Conservation (phyloP, 2,113 vertebrate species). For the Erythrolamprus reginae region DNA sequence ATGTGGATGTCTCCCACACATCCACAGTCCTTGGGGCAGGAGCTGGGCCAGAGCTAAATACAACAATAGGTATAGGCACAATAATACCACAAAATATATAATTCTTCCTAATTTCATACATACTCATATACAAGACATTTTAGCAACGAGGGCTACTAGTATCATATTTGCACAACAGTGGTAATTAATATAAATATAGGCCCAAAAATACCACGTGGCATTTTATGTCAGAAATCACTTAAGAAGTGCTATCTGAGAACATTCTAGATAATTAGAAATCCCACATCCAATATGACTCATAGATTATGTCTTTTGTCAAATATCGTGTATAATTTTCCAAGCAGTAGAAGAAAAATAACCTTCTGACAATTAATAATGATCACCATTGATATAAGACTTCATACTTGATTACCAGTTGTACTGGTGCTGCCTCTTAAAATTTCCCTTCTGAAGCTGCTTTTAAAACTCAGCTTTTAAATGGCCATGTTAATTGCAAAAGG, state of each 20-base stretch:
- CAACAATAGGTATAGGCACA: not conserved
- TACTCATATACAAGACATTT: not conserved
- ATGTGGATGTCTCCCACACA: too few relatives aligned
- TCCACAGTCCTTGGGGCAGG: too few relatives aligned
- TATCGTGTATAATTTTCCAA: slow-evolving; percentile 1
- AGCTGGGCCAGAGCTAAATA: too few relatives aligned
- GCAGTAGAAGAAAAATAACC: not conserved
- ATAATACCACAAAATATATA: not conserved
- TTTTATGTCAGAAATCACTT: not conserved
- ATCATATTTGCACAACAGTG: not conserved
- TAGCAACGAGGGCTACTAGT: not conserved
- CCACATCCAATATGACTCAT: slow-evolving; percentile 6
- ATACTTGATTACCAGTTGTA: not conserved
- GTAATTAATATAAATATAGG: not conserved
- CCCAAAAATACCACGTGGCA: too few relatives aligned
- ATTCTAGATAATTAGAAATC: not conserved
- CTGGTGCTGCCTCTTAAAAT: not conserved
- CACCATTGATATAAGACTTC: not conserved
- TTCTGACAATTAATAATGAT: not conserved
- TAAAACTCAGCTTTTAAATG: not conserved
- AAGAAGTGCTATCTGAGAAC: not conserved
- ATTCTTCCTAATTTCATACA: not conserved
- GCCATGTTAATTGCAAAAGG: not conserved
- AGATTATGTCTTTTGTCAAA: slow-evolving; percentile 1
- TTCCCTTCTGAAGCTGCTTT: not conserved